phyloP scores from a whole-genome alignment of 2,888 invertebrate species.

The Cinara cedri region DNA sequence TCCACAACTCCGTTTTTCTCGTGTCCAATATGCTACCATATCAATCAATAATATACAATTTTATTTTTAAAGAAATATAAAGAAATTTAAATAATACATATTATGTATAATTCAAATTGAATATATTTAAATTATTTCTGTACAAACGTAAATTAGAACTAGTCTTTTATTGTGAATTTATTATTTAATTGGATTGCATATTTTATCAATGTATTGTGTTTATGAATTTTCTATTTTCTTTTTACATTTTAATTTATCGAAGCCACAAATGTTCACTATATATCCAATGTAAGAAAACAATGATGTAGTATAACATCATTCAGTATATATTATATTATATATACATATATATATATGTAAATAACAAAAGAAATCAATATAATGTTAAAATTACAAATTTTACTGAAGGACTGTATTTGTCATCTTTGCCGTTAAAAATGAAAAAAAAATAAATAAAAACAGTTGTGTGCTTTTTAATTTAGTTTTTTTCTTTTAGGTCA shows the following conservation, averaged over 20 bases:
- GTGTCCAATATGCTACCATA: not conserved
- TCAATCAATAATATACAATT: slow-evolving; percentile 19
- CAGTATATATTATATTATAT: no score
- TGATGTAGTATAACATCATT: not conserved
- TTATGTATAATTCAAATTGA: not conserved
- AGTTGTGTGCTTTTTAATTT: not conserved
- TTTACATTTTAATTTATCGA: slow-evolving; percentile 37
- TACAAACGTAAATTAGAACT: not conserved
- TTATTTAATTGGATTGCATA: not conserved
- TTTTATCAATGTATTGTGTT: not conserved
- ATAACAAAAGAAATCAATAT: no score
- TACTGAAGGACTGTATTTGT: not conserved
- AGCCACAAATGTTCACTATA: slow-evolving; percentile 6
- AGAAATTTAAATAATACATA: not conserved
- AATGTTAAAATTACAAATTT: not conserved
- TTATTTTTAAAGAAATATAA: not conserved
- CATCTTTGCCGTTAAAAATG: no score
- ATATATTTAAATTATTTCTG: not conserved
- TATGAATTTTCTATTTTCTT: not conserved
- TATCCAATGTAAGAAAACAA: not conserved
- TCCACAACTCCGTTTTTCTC: not conserved
- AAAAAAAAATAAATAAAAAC: not conserved
- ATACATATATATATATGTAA: no score
- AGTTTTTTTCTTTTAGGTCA: not conserved
- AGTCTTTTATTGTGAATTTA: not conserved